Conservation (phyloP, 2,888 invertebrate genomes). For the Phortica magna region DNA sequence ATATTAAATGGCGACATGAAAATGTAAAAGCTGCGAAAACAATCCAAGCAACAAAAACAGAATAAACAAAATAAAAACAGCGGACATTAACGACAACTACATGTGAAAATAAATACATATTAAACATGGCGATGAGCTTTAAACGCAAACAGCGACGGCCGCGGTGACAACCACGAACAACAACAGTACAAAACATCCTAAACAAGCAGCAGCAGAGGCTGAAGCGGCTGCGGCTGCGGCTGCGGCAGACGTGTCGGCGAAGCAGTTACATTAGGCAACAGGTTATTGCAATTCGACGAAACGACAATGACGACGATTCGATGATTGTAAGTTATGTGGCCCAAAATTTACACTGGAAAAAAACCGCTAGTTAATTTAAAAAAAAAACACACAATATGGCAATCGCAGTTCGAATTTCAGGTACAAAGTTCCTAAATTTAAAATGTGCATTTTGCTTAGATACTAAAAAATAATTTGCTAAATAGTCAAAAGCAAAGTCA, state of each 20-base stretch:
- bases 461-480: too few relatives aligned
- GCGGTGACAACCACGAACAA: not conserved
- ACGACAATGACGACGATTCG: conserved; percentile 50
- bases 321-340: conserved; percentile 38
- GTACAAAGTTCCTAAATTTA: not conserved
- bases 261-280: conserved; percentile 65
- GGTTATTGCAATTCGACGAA: conserved; percentile 74
- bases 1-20: conserved; percentile 15
- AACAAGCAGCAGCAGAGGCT: conserved; percentile 50
- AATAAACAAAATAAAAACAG: conserved; percentile 11
- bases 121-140: not conserved
- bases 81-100: not conserved
- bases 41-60: not conserved
- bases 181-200: conserved; percentile 59
- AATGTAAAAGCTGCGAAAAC: conserved; percentile 24
- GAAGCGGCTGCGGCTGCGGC: conserved; percentile 24
- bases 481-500: too few relatives aligned
- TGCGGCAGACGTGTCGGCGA: conserved; percentile 26
- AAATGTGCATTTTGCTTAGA: too few relatives aligned
- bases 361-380: not conserved
- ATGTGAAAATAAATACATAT: conserved; percentile 42
- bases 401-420: not conserved
- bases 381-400: not conserved
- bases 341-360: conserved; percentile 25
- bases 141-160: not conserved